phyloP scores from a whole-genome alignment of 2,113 vertebrate genomes.

The Apistogramma diplotaenia region DNA sequence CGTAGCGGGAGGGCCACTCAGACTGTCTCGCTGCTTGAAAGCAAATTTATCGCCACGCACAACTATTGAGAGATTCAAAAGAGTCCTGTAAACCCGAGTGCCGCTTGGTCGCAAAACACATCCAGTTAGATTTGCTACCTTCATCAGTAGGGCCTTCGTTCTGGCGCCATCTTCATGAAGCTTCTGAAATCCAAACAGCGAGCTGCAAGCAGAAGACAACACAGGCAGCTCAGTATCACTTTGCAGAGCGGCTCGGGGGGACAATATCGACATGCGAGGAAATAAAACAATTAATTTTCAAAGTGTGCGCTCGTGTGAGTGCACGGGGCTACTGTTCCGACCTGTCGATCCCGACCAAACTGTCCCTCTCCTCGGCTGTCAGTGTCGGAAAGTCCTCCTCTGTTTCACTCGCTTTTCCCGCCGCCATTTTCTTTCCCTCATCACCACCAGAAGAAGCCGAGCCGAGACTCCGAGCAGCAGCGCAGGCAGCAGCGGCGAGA shows the following conservation, averaged over 20 bases:
- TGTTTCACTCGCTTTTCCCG: conserved; percentile 97
- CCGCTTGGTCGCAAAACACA: conserved; percentile 5
- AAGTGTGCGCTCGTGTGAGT: conserved; percentile 13
- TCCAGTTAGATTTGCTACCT: conserved; percentile 77
- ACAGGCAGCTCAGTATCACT: conserved; percentile 76
- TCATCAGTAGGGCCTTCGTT: conserved; percentile 95
- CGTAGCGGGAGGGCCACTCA: conserved; percentile 47
- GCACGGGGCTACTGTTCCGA: conserved; percentile 66
- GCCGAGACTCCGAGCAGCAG: conserved; percentile 83
- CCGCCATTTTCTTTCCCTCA: conserved; percentile 99
- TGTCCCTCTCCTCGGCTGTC: conserved; percentile 92
- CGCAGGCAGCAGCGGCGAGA: conserved; percentile 83
- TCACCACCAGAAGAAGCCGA: conserved; percentile 86
- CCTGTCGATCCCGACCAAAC: conserved; percentile 90
- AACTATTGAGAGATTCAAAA: neutral
- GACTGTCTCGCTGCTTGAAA: neutral
- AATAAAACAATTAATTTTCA: conserved; percentile 23
- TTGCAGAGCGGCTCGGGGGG: conserved; percentile 22
- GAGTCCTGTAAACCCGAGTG: neutral
- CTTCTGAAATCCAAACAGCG: conserved; percentile 95
- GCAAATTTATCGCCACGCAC: conserved; percentile 18
- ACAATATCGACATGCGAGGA: conserved; percentile 32
- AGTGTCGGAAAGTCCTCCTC: conserved; percentile 98
- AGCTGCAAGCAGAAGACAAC: conserved; percentile 84
- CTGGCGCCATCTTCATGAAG: conserved; percentile 99